Evolutionary conservation across 2,113 vertebrate genomes (phyloP).

Genomic region (Neotoma lepida): DNA sequence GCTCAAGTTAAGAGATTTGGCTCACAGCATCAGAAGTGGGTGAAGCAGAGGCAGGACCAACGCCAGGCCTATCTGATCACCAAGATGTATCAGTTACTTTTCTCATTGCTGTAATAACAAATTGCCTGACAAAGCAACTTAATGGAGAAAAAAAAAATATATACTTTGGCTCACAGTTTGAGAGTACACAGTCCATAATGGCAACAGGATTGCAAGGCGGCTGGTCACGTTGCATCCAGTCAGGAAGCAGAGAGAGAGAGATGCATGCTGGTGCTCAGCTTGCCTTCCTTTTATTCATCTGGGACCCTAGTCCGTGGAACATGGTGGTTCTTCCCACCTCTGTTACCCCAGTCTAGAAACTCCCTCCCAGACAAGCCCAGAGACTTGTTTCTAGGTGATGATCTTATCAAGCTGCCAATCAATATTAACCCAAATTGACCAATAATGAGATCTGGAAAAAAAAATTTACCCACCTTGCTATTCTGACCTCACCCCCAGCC

Average conservation of each 20-base stretch:
- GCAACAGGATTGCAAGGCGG: neutral
- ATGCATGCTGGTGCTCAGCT: neutral
- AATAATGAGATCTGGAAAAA: too few relatives aligned
- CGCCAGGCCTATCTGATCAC: neutral
- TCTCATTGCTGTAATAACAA: neutral
- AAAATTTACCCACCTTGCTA: neutral
- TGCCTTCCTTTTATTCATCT: neutral
- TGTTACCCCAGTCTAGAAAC: neutral
- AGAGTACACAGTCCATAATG: neutral
- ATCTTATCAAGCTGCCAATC: neutral
- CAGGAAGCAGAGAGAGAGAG: neutral
- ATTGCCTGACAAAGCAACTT: neutral
- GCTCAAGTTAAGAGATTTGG: neutral
- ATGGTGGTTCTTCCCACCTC: neutral
- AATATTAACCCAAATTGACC: neutral
- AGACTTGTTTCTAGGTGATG: neutral
- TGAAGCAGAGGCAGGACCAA: constrained; percentile 19
- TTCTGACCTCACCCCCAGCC: neutral
- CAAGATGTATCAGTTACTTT: neutral
- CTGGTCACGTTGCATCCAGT: too few relatives aligned
- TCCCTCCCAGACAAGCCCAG: neutral
- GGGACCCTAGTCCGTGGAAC: neutral
- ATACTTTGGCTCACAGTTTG: neutral
- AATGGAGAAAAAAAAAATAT: neutral
- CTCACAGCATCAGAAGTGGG: neutral